phyloP scores from a whole-genome alignment of 2,113 vertebrate genomes.

The Monarcha castaneiventris region DNA sequence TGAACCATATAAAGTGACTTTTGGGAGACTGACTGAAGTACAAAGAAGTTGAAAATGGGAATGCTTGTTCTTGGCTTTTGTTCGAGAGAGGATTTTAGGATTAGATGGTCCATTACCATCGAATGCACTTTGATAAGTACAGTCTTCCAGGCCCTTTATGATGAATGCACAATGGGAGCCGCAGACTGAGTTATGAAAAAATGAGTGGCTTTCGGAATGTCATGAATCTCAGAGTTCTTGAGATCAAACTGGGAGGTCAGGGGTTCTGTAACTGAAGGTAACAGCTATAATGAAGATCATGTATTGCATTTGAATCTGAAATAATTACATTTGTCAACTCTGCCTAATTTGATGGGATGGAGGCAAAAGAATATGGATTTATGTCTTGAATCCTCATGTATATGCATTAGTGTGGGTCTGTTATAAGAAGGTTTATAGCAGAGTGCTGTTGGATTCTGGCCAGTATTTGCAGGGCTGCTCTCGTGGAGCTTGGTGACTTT shows the following conservation, averaged over 20 bases:
- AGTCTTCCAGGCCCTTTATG: neutral
- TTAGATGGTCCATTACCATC: conserved; percentile 29
- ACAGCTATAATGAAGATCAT: neutral
- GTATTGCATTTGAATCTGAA: neutral
- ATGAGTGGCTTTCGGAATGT: neutral
- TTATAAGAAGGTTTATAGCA: neutral
- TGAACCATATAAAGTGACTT: neutral
- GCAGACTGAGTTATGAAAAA: neutral
- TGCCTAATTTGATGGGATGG: neutral
- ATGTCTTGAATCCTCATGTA: neutral
- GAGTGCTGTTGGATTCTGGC: conserved; percentile 57
- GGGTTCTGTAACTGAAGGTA: neutral
- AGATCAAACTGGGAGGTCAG: neutral
- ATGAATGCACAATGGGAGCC: neutral
- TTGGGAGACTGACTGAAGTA: conserved; percentile 9
- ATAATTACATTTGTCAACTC: neutral
- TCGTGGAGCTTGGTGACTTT: conserved; percentile 62
- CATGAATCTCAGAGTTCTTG: neutral
- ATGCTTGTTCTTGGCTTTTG: conserved; percentile 15
- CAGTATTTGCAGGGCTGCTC: conserved; percentile 52
- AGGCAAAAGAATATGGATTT: neutral
- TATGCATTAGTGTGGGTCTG: neutral
- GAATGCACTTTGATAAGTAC: neutral
- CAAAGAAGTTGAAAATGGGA: neutral
- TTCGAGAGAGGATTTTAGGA: neutral